These are phyloP conservation scores for Elaphurus davidianus DNA, from an alignment of 2,113 vertebrate genomes.

Conservation along the genomic window DNA sequence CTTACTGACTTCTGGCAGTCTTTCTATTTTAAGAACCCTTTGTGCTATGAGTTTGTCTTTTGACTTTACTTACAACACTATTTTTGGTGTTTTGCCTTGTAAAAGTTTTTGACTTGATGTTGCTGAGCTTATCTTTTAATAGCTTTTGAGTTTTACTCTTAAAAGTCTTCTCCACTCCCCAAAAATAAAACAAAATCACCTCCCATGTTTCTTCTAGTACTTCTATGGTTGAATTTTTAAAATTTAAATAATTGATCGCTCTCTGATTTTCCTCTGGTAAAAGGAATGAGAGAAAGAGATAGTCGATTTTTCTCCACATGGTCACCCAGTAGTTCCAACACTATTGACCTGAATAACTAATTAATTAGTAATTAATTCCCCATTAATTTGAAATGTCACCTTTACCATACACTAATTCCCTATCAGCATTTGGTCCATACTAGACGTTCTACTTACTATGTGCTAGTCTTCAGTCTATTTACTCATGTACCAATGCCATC, in stretches of 20 bases:
- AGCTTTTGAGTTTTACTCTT: not conserved
- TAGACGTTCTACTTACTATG: not conserved
- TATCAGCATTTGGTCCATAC: not conserved
- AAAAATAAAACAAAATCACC: not conserved
- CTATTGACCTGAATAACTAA: not conserved
- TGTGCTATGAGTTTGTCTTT: not conserved
- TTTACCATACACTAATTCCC: not conserved
- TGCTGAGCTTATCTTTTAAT: not conserved
- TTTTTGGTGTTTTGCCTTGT: not conserved
- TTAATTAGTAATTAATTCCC: not conserved
- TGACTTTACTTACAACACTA: not conserved
- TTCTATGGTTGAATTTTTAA: not conserved
- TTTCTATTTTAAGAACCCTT: not conserved
- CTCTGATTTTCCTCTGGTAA: not conserved
- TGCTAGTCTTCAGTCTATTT: not conserved
- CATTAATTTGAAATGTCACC: not conserved
- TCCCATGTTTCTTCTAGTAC: not conserved
- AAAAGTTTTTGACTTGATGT: not conserved
- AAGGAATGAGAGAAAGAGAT: not conserved
- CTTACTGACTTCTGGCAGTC: not conserved
- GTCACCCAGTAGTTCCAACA: not conserved
- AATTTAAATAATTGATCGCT: not conserved
- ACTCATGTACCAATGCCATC: not conserved
- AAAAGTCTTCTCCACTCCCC: not conserved
- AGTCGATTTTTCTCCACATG: not conserved